These are phyloP conservation scores for Anarsia innoxiella DNA, from an alignment of 2,888 invertebrate genomes.

Conservation along the genomic window DNA sequence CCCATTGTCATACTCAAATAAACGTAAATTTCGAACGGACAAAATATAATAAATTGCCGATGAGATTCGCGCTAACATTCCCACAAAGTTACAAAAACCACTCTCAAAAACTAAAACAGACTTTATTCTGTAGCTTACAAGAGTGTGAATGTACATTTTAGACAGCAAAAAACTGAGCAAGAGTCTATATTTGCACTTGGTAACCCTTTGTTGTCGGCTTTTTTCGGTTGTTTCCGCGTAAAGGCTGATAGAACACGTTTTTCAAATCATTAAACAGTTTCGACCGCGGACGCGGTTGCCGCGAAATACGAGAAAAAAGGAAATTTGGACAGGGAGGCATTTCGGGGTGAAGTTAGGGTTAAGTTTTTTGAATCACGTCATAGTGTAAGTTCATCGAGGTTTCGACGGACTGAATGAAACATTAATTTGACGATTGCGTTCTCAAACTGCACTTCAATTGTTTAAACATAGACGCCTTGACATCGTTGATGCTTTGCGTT, in stretches of 20 bases:
- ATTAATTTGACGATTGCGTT: too few species aligned
- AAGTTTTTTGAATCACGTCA: too few species aligned
- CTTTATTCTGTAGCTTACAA: slow-evolving; percentile 23
- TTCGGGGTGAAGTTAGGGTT: too few species aligned
- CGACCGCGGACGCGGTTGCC: slow-evolving; percentile 57
- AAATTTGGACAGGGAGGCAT: background rate
- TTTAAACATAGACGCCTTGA: too few species aligned
- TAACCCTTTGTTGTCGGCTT: slow-evolving; percentile 69
- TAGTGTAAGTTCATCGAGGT: too few species aligned
- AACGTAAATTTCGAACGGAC: slow-evolving; percentile 72
- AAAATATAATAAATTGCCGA: slow-evolving; percentile 76
- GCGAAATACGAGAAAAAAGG: slow-evolving; percentile 55
- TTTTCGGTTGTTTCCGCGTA: slow-evolving; percentile 72
- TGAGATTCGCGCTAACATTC: slow-evolving; percentile 63
- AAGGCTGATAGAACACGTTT: slow-evolving; percentile 76
- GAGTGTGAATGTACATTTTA: slow-evolving; percentile 29
- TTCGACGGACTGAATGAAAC: too few species aligned
- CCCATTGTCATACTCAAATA: slow-evolving; percentile 69
- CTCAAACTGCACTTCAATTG: too few species aligned
- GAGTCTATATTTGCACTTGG: slow-evolving; percentile 69
- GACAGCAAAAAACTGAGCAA: slow-evolving; percentile 29
- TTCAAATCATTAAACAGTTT: slow-evolving; percentile 76
- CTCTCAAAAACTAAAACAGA: slow-evolving; percentile 19
- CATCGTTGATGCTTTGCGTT: too few species aligned
- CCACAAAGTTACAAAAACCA: background rate